phyloP scores from a whole-genome alignment of 2,113 vertebrate genomes.

The Oreotrochilus melanogaster region DNA sequence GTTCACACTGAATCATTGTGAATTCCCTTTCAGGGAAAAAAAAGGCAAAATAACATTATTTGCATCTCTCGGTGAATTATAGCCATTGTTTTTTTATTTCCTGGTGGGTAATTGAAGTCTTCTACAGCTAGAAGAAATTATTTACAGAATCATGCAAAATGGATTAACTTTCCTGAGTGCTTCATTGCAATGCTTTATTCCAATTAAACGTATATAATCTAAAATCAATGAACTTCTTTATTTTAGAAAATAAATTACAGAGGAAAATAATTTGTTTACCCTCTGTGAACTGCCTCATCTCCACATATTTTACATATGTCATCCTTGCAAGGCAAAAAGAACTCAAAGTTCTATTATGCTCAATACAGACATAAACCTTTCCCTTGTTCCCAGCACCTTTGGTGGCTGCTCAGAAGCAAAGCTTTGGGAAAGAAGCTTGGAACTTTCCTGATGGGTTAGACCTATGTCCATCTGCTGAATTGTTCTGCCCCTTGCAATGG shows the following conservation, averaged over 20 bases:
- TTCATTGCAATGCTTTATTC: slow-evolving; percentile 38
- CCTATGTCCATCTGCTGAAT: neutral
- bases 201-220: slow-evolving; percentile 56
- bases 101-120: slow-evolving; percentile 56
- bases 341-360: neutral
- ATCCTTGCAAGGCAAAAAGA: neutral
- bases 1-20: slow-evolving; percentile 2
- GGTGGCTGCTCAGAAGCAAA: neutral
- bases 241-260: slow-evolving; percentile 40
- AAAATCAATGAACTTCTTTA: slow-evolving; percentile 58
- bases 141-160: slow-evolving; percentile 66
- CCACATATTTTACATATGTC: slow-evolving; percentile 27
- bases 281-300: slow-evolving; percentile 40
- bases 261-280: slow-evolving; percentile 40
- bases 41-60: neutral
- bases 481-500: neutral
- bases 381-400: neutral
- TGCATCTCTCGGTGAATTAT: slow-evolving; percentile 31
- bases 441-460: neutral
- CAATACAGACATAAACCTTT: neutral
- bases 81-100: slow-evolving; percentile 60
- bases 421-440: neutral
- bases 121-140: slow-evolving; percentile 59
- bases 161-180: slow-evolving; percentile 46
- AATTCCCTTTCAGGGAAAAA: neutral